Conservation (phyloP, 2,113 vertebrate species). For the Aegithalos caudatus region DNA sequence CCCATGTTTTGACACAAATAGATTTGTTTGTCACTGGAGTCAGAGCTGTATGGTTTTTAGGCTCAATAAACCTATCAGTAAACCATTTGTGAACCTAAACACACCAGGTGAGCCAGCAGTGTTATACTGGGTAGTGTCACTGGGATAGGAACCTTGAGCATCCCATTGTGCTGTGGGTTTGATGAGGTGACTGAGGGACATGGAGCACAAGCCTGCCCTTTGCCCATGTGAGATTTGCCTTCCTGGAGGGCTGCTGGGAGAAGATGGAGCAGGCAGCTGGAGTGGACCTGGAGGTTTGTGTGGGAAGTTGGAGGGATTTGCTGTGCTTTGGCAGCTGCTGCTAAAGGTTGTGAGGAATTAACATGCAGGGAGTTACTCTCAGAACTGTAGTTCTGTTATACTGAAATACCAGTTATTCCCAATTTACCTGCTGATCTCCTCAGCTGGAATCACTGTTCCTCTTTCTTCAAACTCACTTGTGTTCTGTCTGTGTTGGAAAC, state of each 20-base stretch:
- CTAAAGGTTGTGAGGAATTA: neutral
- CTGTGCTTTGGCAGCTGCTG: neutral
- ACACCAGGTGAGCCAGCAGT: neutral
- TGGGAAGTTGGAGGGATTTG: neutral
- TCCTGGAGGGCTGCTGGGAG: fast-evolving
- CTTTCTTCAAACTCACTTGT: neutral
- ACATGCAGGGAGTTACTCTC: neutral
- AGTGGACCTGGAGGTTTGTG: neutral
- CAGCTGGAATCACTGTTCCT: neutral
- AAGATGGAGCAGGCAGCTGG: neutral
- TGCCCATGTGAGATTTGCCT: neutral
- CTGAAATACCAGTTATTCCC: neutral
- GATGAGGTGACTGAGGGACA: neutral
- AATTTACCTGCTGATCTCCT: neutral
- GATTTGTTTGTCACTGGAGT: neutral
- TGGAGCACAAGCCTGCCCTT: fast-evolving
- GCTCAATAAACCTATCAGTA: neutral
- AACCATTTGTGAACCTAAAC: neutral
- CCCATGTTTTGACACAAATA: neutral
- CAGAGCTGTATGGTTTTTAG: neutral
- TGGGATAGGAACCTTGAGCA: neutral
- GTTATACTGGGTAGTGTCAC: fast-evolving
- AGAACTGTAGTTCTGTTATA: neutral
- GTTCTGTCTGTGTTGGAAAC: neutral
- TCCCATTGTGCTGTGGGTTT: neutral